Conservation (phyloP, 2,113 vertebrate genomes). For the Trichechus manatus region DNA sequence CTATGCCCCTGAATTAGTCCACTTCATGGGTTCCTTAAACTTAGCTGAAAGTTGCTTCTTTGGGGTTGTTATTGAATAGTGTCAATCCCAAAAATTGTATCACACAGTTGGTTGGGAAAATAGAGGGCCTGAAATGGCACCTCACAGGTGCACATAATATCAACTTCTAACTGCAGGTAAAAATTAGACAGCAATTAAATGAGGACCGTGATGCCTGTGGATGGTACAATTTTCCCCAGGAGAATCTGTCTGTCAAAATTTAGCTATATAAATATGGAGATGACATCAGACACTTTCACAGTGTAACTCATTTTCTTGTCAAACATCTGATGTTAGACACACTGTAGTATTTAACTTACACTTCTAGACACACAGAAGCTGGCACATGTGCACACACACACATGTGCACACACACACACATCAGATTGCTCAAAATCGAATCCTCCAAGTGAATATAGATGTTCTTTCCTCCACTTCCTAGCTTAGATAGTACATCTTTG, state of each 20-base stretch:
- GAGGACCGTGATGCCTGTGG: slow-evolving; percentile 26
- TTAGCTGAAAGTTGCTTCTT: slow-evolving; percentile 24
- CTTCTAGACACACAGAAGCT: neutral
- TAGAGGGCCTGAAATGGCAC: slow-evolving; percentile 27
- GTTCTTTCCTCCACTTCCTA: neutral
- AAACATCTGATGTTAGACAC: slow-evolving; percentile 62
- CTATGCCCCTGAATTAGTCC: neutral
- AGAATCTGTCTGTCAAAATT: slow-evolving; percentile 75
- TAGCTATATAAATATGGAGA: neutral
- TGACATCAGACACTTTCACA: slow-evolving; percentile 57
- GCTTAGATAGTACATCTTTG: neutral
- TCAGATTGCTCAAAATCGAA: slow-evolving; percentile 33
- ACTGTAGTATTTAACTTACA: slow-evolving; percentile 40
- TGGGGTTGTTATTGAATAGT: neutral
- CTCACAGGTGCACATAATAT: slow-evolving; percentile 72
- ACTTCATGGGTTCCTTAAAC: slow-evolving; percentile 39
- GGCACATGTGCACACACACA: neutral
- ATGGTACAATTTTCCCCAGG: slow-evolving; percentile 65
- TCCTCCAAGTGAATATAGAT: neutral
- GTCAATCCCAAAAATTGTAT: slow-evolving; percentile 15
- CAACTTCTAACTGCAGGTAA: slow-evolving; percentile 61
- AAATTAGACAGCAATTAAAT: slow-evolving; percentile 81
- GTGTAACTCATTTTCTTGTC: slow-evolving; percentile 72
- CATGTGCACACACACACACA: neutral
- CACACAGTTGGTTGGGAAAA: slow-evolving; percentile 50